Evolutionary conservation across 2,888 invertebrate genomes (phyloP), one percentile per base, ranked within the genome.

Genomic region (Myathropa florea): DNA sequence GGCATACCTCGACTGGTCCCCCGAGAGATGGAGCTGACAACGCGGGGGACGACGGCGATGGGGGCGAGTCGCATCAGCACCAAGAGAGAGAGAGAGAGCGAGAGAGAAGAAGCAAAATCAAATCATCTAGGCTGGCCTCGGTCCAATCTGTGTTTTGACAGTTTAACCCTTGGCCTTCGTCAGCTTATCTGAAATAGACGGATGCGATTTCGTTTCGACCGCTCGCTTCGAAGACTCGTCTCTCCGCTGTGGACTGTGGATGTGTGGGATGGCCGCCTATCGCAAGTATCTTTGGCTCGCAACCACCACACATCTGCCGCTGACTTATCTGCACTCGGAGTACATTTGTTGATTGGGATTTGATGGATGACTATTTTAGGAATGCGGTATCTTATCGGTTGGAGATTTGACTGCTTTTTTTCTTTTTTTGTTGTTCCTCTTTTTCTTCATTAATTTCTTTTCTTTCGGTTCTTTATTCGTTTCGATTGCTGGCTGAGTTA

Each of bases 331-430:
- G 12, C 61, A 57, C 18, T 1, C 57, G 64, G 64, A 76, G 76
- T 67, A 80, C 57, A 46, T 77, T 84, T 65, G 63, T 63, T 71
- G 71, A 78, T 78, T 71, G 57, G 39, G 70, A 64, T 71, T 81
- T 84, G 84, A 84, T 84, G 81, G 84, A 84, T 84, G 84, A 84
- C 76, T 84, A 61, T 81, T 84, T 65, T 81, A 55, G 57, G 81
- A 84, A 81, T 57, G 57, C 39, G 64, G 64, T 81, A 84, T 71
- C 81, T 84, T 84, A 84, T 84, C 84, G 64, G 63, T 6, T 59
- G 36, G 55, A 57, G 59, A 75, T 33, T 81, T 65, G 73, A 46
- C 24, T 75, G 6, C 61, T 14, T 12, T 70, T 71, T 65, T 59
- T 46, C n/a, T 57, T 57, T 70, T 4, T 24, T 81, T 23, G 30